These are phyloP conservation scores for Pristionchus maxplancki DNA, from an alignment of 2,888 invertebrate species.

Conservation along the genomic window DNA sequence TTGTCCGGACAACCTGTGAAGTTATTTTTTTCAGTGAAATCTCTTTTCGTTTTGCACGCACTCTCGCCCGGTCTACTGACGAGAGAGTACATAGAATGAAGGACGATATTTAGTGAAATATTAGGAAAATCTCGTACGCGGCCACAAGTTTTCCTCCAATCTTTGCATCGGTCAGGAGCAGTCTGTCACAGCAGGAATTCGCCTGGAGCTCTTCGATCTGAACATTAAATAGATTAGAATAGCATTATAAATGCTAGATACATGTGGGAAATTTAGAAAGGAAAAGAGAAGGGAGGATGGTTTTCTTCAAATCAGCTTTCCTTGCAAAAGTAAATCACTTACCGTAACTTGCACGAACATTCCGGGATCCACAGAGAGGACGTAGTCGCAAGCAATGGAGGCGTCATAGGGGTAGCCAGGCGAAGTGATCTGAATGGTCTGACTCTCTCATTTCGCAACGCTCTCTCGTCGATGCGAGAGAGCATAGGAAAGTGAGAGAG, in stretches of 20 bases:
- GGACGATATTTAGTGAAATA: no score
- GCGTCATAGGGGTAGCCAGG: not conserved
- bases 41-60: no score
- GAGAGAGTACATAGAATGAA: no score
- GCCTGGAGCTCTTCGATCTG: not conserved
- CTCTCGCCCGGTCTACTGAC: no score
- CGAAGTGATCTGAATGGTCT: not conserved
- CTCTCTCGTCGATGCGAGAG: no score
- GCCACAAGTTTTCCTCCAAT: not conserved
- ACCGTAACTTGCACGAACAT: not conserved
- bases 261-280: no score
- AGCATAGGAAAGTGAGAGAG: not conserved
- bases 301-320: no score
- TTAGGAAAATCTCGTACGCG: not conserved
- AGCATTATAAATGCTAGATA: not conserved
- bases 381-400: not conserved
- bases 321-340: no score
- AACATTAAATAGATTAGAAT: no score
- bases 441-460: no score
- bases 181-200: slow-evolving; percentile 1
- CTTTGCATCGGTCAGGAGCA: not conserved
- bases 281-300: no score
- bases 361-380: not conserved
- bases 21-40: no score
- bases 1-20: not conserved